These are phyloP conservation scores for Typhlichthys eigenmanni DNA, from an alignment of 2,797 vertebrate species.

Conservation along the genomic window DNA sequence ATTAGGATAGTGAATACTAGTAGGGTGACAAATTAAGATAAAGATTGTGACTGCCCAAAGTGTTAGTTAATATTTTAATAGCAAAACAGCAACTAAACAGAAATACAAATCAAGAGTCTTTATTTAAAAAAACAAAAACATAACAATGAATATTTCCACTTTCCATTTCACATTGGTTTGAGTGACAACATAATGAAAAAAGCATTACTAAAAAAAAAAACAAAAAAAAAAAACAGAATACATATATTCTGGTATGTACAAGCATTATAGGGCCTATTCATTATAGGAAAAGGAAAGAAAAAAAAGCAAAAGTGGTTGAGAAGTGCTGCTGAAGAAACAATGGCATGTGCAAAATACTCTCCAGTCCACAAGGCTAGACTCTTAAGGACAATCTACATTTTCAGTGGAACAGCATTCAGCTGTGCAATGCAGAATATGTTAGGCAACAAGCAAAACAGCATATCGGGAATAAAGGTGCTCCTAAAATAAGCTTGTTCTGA, in stretches of 20 bases:
- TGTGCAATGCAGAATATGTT: too few species aligned
- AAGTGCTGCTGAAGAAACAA: conserved; percentile 70
- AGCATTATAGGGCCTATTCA: conserved; percentile 60
- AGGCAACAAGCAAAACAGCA: conserved; percentile 11
- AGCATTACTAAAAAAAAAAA: conserved; percentile 67
- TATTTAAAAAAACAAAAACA: conserved; percentile 74
- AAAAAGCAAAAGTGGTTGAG: conserved; percentile 67
- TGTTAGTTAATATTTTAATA: background rate
- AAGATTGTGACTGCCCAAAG: background rate
- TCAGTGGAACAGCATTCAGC: too few species aligned
- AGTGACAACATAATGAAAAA: conserved; percentile 78
- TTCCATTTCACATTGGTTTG: conserved; percentile 71
- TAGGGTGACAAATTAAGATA: too few species aligned
- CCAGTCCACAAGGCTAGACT: conserved; percentile 64
- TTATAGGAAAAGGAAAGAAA: conserved; percentile 70
- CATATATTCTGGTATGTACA: conserved; percentile 79
- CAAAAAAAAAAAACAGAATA: conserved; percentile 47
- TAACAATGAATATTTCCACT: conserved; percentile 75
- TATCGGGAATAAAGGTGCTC: background rate
- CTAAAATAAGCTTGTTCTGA: conserved; percentile 5
- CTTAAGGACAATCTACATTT: conserved; percentile 15
- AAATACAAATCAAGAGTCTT: conserved; percentile 68
- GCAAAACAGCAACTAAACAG: background rate
- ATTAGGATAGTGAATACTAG: too few species aligned
- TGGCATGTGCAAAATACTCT: conserved; percentile 75